phyloP scores from a whole-genome alignment of 2,888 invertebrate species.

The Ernsta delagoae region DNA sequence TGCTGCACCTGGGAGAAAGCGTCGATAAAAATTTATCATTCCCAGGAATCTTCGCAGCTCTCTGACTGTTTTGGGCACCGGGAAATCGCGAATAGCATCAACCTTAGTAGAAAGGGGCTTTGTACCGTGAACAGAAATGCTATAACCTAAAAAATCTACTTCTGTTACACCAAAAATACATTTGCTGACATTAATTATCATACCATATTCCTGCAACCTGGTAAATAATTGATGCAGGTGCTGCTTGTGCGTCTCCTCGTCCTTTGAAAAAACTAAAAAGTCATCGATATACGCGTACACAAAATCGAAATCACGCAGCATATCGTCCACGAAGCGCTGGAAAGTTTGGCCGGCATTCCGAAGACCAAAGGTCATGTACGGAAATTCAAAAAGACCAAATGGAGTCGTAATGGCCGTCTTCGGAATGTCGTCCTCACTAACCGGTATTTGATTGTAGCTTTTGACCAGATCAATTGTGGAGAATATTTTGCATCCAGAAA shows the following conservation, averaged over 20 bases:
- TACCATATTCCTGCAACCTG: not conserved
- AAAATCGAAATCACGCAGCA: not conserved
- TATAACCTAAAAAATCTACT: not conserved
- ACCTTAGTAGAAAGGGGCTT: not conserved
- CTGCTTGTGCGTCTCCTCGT: not conserved
- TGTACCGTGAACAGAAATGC: not conserved
- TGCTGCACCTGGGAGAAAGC: not conserved
- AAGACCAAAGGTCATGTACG: too few species aligned
- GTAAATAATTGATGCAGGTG: not conserved
- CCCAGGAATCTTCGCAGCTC: not conserved
- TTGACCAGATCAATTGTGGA: not conserved
- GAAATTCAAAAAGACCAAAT: too few species aligned
- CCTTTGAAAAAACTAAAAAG: not conserved
- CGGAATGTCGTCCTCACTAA: not conserved
- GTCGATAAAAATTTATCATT: not conserved
- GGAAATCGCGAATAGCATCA: not conserved
- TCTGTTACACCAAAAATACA: not conserved
- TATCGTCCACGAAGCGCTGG: not conserved
- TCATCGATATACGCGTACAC: not conserved
- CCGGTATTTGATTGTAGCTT: not conserved
- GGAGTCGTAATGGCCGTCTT: not conserved
- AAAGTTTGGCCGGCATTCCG: too few species aligned
- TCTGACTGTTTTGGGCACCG: not conserved
- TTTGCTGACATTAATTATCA: not conserved
- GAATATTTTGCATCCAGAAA: not conserved